Percentiles rank a stretch among this genome's conserved stretches.
Evolutionary conservation across 2,113 vertebrate species (phyloP).

Genomic region (Suncus etruscus): DNA sequence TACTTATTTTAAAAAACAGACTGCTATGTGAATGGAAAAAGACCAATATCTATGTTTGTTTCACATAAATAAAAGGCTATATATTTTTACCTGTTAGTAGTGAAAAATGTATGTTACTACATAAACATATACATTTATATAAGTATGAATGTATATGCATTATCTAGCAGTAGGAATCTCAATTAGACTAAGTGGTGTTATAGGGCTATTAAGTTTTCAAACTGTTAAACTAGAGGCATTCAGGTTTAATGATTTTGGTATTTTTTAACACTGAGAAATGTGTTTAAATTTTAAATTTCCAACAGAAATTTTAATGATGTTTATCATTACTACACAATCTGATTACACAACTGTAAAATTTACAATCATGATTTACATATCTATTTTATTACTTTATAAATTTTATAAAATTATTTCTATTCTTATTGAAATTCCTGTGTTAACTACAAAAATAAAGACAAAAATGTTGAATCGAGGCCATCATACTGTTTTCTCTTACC

Average conservation of each 20-base stretch:
- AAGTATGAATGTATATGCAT: not conserved
- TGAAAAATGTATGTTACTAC: no score
- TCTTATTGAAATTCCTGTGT: not conserved
- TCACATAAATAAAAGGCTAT: no score
- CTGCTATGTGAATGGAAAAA: not conserved
- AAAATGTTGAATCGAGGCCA: not conserved
- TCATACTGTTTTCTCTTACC: not conserved
- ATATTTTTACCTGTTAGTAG: no score
- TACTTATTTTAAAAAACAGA: constrained; percentile 63
- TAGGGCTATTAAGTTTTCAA: not conserved
- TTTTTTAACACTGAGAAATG: not conserved
- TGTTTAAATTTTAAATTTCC: not conserved
- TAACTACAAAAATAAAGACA: not conserved
- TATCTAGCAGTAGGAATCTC: not conserved
- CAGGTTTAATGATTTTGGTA: not conserved
- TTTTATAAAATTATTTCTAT: not conserved
- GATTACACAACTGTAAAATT: not conserved
- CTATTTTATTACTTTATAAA: not conserved
- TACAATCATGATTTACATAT: not conserved
- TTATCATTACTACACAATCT: no score
- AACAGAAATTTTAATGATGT: not conserved
- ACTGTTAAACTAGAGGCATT: not conserved
- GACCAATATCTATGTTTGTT: not conserved
- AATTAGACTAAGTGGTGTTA: not conserved
- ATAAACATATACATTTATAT: not conserved